Base-by-base conservation (phyloP, 2,888 invertebrate genomes). In the Eristalis intricaria region DNA sequence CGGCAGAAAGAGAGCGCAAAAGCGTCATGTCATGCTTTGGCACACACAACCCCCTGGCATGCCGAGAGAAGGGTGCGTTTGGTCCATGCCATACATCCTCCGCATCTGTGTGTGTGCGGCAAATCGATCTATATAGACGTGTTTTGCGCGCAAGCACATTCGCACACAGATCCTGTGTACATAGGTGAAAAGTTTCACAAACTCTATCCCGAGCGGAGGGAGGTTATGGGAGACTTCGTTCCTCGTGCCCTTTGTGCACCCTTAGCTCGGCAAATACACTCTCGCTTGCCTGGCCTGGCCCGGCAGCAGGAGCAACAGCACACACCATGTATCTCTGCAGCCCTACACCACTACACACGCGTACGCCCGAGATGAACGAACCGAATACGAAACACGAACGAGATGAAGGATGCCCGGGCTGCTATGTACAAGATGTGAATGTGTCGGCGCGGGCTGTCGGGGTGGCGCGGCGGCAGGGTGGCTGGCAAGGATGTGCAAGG, bases 321-420 rank as follows among this genome's bases (percentile, higher is more conserved):
- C 74, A 70, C 64, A 83, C 56, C 56, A 58, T 19, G 15, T 40
- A n/a, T 60, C 11, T 10, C 15, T n/a, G 13, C 43, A 81, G 84
- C 71, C 82, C 83, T 76, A 50, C 40, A 79, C 76, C 61, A 73
- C 73, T 38, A 79, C 84, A 79, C 84, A 69, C 5, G 26, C n/a
- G 32, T 29, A 58, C 23, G 60, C 60, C 69, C 79, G 87, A 87
- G 87, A 87, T 87, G 87, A 87, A 87, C 83, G 87, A 87, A 87
- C 87, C 29, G 79, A 84, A 84, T 79, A 73, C 87, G 43, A n/a
- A 40, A 40, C 40, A 40, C 40, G 11, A 11, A 10, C n/a, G n/a
- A n/a, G 75, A 80, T 50, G 64, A 84, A 79, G 64, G 75, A 84
- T 87, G 87, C 87, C 87, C 87, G 87, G 87, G 87, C 79, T 79